A percentile compares a stretch with the other conserved stretches of the same genome.
These are phyloP conservation scores for Leptarthrus brevirostris DNA, from an alignment of 2,888 invertebrate species.

Conservation along the genomic window DNA sequence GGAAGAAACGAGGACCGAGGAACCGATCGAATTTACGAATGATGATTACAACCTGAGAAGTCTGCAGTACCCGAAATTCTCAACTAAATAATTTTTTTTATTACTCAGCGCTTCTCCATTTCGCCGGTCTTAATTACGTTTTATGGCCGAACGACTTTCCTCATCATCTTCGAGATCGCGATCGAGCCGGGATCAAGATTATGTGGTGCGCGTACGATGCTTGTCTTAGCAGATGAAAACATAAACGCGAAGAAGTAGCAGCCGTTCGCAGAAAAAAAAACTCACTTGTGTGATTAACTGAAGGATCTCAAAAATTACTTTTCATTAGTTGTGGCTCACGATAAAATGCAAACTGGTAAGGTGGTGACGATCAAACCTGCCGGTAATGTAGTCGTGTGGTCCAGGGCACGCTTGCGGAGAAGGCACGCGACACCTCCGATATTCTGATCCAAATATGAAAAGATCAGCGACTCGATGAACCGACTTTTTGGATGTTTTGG, in stretches of 20 bases:
- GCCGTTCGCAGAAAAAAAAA: not conserved
- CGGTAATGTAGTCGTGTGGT: constrained; percentile 40
- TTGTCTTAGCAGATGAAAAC: constrained; percentile 47
- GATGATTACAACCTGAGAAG: constrained; percentile 26
- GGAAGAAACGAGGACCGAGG: constrained; percentile 11
- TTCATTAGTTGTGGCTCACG: constrained; percentile 32
- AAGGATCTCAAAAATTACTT: constrained; percentile 37
- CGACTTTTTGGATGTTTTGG: constrained; percentile 1
- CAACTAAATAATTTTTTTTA: constrained; percentile 36
- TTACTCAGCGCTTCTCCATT: constrained; percentile 14
- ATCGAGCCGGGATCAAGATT: constrained; percentile 26
- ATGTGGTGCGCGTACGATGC: constrained; percentile 28
- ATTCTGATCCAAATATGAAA: constrained; percentile 45
- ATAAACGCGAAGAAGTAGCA: constrained; percentile 41
- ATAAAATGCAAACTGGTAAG: constrained; percentile 45
- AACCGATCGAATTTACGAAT: constrained; percentile 36
- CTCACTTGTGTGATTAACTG: constrained; percentile 31
- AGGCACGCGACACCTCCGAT: constrained; percentile 43
- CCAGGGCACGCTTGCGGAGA: not conserved
- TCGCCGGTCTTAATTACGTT: constrained; percentile 47
- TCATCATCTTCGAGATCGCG: constrained; percentile 36
- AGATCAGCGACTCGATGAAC: not conserved
- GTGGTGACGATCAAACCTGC: constrained; percentile 8
- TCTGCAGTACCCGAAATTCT: not conserved
- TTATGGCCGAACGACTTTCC: constrained; percentile 44